A percentile compares a stretch with the other conserved stretches of the same genome.
Evolutionary conservation across 2,888 invertebrate genomes (phyloP).

Genomic region (Ecdyonurus torrentis): DNA sequence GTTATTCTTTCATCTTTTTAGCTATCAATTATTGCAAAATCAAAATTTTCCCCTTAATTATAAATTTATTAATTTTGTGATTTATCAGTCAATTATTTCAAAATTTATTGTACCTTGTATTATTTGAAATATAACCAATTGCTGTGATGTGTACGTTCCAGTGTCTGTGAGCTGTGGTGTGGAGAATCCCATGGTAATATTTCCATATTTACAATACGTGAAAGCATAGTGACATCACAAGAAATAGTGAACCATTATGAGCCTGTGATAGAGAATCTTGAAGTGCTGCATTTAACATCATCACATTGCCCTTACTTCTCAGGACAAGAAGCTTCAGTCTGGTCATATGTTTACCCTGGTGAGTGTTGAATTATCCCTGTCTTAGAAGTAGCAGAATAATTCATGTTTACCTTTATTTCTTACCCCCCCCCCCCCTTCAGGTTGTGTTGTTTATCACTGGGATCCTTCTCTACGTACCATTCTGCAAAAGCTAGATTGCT

Average conservation of each 20-base stretch:
- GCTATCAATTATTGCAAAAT: too few relatives aligned
- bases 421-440: constrained; percentile 27
- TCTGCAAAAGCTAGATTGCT: constrained; percentile 71
- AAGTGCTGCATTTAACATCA: constrained; percentile 52
- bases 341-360: constrained; percentile 74
- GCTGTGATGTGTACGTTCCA: constrained; percentile 10
- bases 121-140: background rate
- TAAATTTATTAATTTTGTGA: too few relatives aligned
- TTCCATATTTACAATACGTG: constrained; percentile 56
- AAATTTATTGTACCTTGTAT: too few relatives aligned
- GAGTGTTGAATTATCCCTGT: too few relatives aligned
- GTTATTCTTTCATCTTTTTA: too few relatives aligned
- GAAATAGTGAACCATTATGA: constrained; percentile 46
- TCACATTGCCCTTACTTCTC: constrained; percentile 27
- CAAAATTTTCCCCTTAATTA: too few relatives aligned
- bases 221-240: constrained; percentile 54
- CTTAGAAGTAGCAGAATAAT: constrained; percentile 8
- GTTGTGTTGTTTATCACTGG: constrained; percentile 82
- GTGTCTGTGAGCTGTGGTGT: constrained; percentile 64
- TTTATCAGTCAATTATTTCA: too few relatives aligned
- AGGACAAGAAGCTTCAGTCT: constrained; percentile 31
- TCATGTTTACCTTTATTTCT: background rate
- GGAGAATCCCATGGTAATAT: constrained; percentile 69
- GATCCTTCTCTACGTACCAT: constrained; percentile 47
- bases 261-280: constrained; percentile 38